Base-by-base conservation (phyloP, 2,888 invertebrate species). In the Acrobasis repandana region DNA sequence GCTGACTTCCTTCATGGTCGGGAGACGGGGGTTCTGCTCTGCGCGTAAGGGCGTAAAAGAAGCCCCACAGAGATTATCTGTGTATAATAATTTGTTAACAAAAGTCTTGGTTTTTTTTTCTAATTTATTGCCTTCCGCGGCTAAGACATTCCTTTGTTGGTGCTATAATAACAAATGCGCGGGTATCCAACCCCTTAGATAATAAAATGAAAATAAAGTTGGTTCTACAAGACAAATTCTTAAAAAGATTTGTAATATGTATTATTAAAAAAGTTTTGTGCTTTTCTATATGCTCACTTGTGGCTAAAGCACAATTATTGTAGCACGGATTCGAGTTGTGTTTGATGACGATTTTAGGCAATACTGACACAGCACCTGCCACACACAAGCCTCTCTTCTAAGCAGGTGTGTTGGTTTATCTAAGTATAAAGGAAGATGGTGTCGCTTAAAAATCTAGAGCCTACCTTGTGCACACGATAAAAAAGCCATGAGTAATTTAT, bases 31-130 rank as follows among this genome's bases (percentile, higher is more conserved):
- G 82, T 76, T 73, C 67, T 67, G 74, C 74, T 68, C 68, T 69
- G 68, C 67, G 64, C 49, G 69, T 66, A 67, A 69, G 68, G 66
- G 69, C 67, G 69, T 74, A 72, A 74, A 73, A 64, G 69, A 68
- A 65, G 65, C 58, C 64, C 65, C 65, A 62, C 70, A 65, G 65
- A 74, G 68, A 75, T 70, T 72, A 72, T 71, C 64, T 65, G 69
- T 69, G 74, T 74, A 76, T 76, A 81, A 76, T 76, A 82, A 84
- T 81, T 83, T 82, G 76, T 75, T 83, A 79, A 83, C 82, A 85
- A 84, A 78, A 76, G 79, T 67, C 68, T 70, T 69, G 67, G 75
- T 73, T 72, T 74, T 75, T 76, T 82, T 80, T 76, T 76, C 71
- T 68, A 76, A 82, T 82, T 80, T 80, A 80, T 83, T 73, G 72